phyloP scores from a whole-genome alignment of 2,888 invertebrate species.

The Callimorpha dominula region DNA sequence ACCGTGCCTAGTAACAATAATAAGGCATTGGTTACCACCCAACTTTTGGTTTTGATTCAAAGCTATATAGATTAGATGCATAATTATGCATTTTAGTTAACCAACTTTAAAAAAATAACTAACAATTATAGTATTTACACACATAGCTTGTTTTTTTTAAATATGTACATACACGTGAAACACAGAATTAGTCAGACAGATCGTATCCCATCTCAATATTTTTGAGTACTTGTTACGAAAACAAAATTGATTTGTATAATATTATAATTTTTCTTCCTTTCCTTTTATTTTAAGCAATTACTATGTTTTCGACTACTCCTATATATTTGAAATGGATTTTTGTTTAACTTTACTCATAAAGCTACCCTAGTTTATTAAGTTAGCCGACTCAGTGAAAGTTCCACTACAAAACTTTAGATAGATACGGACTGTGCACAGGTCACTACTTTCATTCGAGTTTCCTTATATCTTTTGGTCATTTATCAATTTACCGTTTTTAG shows the following conservation, averaged over 20 bases:
- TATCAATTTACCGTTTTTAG: background rate
- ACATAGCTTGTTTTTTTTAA: too few relatives aligned
- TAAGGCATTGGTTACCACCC: too few relatives aligned
- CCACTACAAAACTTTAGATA: conserved; percentile 27
- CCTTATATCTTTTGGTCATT: conserved; percentile 11
- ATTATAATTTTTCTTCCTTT: too few relatives aligned
- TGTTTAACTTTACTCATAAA: conserved; percentile 20
- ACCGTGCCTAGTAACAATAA: too few relatives aligned
- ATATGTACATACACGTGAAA: too few relatives aligned
- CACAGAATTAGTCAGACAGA: too few relatives aligned
- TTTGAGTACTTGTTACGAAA: background rate
- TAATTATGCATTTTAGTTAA: too few relatives aligned
- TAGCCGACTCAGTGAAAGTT: conserved; percentile 27
- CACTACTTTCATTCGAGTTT: conserved; percentile 54
- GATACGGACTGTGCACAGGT: conserved; percentile 37
- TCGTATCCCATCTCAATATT: background rate
- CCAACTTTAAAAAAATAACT: too few relatives aligned
- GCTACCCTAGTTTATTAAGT: conserved; percentile 46
- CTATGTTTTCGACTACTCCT: background rate
- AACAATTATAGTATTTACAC: too few relatives aligned
- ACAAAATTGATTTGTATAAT: background rate
- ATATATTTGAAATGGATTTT: conserved; percentile 37
- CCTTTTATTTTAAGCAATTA: background rate
- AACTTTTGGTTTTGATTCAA: too few relatives aligned
- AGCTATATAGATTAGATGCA: too few relatives aligned